Conservation (phyloP, 2,113 vertebrate species). For the Otus sunia region DNA sequence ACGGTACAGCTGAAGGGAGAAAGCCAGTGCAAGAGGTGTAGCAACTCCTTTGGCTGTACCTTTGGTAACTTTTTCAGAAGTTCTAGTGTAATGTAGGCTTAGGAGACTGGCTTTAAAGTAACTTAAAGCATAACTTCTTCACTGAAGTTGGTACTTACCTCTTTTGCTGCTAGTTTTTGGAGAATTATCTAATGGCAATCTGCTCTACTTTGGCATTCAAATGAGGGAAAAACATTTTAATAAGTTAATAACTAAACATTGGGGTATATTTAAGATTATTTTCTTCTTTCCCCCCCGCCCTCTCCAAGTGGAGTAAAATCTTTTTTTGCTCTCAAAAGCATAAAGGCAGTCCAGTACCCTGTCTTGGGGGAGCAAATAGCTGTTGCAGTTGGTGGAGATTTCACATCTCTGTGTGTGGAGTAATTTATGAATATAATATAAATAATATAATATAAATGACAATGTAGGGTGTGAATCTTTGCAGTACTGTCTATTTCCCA, state of each 20-base stretch:
- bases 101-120: background rate
- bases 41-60: background rate
- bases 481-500: background rate
- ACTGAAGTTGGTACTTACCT: background rate
- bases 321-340: background rate
- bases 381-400: background rate
- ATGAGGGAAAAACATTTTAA: background rate
- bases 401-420: background rate
- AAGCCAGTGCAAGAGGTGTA: background rate
- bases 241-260: background rate
- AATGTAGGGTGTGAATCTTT: background rate
- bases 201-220: background rate
- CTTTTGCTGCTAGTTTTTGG: background rate
- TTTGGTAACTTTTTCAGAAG: background rate
- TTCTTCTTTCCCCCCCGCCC: background rate
- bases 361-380: background rate
- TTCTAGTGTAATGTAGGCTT: no score
- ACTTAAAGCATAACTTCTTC: background rate
- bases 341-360: background rate
- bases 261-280: background rate
- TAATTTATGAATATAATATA: fast-evolving
- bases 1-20: background rate
- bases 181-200: background rate
- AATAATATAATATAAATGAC: background rate
- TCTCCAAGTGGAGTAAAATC: background rate